Evolutionary conservation across 2,888 invertebrate genomes (phyloP).

Genomic region (Griposia aprilina): DNA sequence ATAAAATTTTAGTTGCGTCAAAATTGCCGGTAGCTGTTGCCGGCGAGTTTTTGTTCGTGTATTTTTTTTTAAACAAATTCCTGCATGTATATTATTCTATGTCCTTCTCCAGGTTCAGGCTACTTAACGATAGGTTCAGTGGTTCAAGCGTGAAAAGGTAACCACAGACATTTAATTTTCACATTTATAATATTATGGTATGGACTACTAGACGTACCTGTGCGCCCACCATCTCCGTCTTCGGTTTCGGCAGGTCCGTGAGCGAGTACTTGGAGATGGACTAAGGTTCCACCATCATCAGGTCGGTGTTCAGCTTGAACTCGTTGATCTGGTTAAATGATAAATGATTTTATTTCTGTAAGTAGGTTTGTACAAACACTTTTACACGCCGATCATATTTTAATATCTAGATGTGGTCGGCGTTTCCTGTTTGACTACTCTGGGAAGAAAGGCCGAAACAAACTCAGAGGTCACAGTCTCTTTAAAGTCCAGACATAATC

Average conservation of each 20-base stretch:
- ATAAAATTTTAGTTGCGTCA: too few species aligned
- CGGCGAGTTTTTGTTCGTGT: too few species aligned
- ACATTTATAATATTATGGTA: neutral
- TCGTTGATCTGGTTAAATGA: conserved; percentile 91
- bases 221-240: conserved; percentile 92
- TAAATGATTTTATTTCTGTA: too few species aligned
- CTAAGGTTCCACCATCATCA: conserved; percentile 91
- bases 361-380: too few species aligned
- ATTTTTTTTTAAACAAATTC: neutral
- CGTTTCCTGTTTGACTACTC: too few species aligned
- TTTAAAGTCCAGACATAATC: too few species aligned
- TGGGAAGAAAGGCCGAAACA: too few species aligned
- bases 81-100: neutral
- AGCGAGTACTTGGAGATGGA: conserved; percentile 92
- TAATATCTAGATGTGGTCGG: too few species aligned
- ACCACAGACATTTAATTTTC: neutral
- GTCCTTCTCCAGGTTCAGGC: neutral
- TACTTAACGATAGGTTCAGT: neutral
- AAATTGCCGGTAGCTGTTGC: too few species aligned
- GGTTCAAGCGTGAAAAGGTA: neutral
- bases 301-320: conserved; percentile 91
- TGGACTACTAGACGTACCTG: conserved; percentile 86
- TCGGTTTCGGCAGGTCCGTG: conserved; percentile 92
- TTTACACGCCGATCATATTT: too few species aligned
- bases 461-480: too few species aligned